Evolutionary conservation across 1,140 invertebrate species (phyloP).

Genomic region (Sitobion miscanthi): DNA sequence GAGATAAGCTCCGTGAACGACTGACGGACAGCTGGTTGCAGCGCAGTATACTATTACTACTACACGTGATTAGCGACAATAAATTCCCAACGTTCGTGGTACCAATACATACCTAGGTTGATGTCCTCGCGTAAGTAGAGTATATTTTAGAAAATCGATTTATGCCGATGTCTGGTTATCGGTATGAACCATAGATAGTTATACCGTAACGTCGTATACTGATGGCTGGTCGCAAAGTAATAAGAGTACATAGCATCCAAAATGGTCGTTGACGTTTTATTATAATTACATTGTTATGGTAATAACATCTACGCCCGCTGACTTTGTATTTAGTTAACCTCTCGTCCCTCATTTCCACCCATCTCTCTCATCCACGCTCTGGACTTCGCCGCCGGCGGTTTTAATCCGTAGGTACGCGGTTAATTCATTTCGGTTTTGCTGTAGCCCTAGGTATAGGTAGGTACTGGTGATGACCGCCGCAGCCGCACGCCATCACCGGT

Average conservation of each 20-base stretch:
- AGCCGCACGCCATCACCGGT: background rate
- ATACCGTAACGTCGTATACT: background rate
- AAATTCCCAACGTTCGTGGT: no score
- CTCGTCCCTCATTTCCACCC: background rate
- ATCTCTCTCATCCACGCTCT: background rate
- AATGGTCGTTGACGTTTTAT: background rate
- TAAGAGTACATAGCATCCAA: background rate
- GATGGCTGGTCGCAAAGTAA: background rate
- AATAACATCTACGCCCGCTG: background rate
- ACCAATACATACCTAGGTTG: no score
- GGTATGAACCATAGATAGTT: background rate
- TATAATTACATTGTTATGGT: background rate
- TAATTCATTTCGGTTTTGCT: background rate
- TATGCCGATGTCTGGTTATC: background rate
- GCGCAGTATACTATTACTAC: no score
- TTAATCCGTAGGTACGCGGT: background rate
- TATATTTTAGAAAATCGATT: no score
- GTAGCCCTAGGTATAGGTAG: background rate
- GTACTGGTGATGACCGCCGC: background rate
- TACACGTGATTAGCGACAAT: no score
- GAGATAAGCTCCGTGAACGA: no score
- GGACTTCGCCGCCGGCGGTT: background rate
- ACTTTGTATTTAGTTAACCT: background rate
- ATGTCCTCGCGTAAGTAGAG: no score
- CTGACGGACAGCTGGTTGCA: no score